These are phyloP conservation scores for Triplophysa yarkandensis DNA, from an alignment of 2,797 vertebrate species.

Conservation along the genomic window DNA sequence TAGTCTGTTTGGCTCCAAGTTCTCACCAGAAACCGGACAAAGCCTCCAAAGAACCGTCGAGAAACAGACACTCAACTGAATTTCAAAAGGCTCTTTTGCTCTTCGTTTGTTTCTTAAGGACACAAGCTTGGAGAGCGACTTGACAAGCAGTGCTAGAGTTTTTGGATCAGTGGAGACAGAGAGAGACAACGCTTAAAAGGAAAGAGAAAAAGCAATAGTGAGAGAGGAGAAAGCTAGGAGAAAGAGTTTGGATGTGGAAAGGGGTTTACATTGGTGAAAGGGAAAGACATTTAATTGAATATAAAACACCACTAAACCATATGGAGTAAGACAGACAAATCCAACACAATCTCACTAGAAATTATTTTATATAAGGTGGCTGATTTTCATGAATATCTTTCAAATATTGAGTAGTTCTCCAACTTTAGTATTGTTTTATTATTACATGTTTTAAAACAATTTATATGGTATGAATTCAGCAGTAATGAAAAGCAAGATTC, in stretches of 20 bases:
- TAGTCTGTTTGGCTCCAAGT: constrained; percentile 39
- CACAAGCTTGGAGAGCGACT: constrained; percentile 43
- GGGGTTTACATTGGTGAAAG: constrained; percentile 3
- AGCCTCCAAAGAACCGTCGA: constrained; percentile 36
- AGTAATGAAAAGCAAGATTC: no score
- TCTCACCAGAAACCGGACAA: constrained; percentile 50
- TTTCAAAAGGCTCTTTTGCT: constrained; percentile 50
- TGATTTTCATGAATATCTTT: no score
- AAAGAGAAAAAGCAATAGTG: neutral
- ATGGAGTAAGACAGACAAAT: neutral
- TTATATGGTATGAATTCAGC: no score
- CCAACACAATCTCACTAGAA: no score
- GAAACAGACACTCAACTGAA: constrained; percentile 52
- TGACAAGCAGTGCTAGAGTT: constrained; percentile 40
- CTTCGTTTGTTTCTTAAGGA: constrained; percentile 47
- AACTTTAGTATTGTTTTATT: no score
- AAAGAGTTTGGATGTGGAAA: neutral
- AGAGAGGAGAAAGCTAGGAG: constrained; percentile 9
- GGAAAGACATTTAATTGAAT: constrained; percentile 37
- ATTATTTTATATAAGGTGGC: no score
- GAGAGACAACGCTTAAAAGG: constrained; percentile 37
- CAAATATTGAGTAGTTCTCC: no score
- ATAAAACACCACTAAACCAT: neutral
- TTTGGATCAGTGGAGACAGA: constrained; percentile 33
- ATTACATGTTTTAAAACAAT: no score